phyloP scores from a whole-genome alignment of 37 sponge, comb jelly and placozoan genomes.

The Geodia barretti region DNA sequence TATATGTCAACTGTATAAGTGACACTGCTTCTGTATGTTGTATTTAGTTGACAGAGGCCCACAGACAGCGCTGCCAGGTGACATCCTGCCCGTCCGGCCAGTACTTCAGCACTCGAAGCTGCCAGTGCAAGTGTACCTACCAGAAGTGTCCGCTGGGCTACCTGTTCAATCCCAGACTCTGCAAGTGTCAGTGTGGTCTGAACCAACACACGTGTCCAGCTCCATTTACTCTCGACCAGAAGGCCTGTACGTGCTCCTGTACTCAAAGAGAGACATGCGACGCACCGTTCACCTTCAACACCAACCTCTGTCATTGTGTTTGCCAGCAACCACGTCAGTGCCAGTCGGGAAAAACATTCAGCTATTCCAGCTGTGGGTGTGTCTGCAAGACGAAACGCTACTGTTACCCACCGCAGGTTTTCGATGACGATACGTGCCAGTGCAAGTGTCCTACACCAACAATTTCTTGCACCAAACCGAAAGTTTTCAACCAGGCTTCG shows the following conservation, averaged over 20 bases:
- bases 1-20: too few relatives aligned
- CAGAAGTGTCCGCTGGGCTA: background rate
- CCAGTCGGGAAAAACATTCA: conserved; percentile 7
- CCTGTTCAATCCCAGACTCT: conserved; percentile 9
- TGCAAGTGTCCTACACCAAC: conserved; percentile 33
- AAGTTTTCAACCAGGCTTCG: too few relatives aligned
- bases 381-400: background rate
- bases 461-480: background rate
- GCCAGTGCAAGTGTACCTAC: conserved; percentile 30
- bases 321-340: too few relatives aligned
- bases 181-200: conserved; percentile 18
- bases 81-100: conserved; percentile 9
- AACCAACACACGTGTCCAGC: background rate
- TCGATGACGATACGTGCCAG: conserved; percentile 24
- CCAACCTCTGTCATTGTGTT: too few relatives aligned
- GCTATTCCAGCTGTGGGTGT: background rate
- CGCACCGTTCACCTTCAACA: too few relatives aligned
- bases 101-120: background rate
- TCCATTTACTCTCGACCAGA: background rate
- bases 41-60: too few relatives aligned
- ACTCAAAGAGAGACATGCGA: conserved; percentile 2
- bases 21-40: too few relatives aligned
- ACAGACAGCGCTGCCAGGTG: too few relatives aligned
- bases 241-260: background rate
- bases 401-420: conserved; percentile 6